phyloP scores from a whole-genome alignment of 2,113 vertebrate genomes.

The Planiliza haematocheilus region DNA sequence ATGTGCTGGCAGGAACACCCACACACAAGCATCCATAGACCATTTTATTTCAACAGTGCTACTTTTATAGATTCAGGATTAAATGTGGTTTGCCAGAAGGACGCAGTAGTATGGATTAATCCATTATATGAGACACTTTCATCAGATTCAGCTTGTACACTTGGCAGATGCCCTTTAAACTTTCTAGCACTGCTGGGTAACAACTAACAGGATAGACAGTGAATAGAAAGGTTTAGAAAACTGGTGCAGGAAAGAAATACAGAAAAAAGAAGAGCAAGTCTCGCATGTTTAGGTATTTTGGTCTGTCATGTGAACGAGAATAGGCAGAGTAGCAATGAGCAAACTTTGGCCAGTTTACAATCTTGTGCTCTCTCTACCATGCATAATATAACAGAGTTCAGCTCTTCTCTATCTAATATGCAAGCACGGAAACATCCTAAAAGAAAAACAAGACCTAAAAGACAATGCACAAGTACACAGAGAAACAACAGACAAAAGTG shows the following conservation, averaged over 20 bases:
- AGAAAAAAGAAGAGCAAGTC: neutral
- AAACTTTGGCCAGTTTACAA: too few species aligned
- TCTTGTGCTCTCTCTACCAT: too few species aligned
- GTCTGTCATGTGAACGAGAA: too few species aligned
- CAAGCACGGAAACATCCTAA: too few species aligned
- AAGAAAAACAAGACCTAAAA: too few species aligned
- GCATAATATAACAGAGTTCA: too few species aligned
- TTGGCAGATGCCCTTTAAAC: slow-evolving; percentile 26
- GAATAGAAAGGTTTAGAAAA: neutral
- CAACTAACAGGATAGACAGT: neutral
- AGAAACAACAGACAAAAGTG: neutral
- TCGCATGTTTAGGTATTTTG: too few species aligned
- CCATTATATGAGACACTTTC: slow-evolving; percentile 11
- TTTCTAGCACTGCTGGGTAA: neutral
- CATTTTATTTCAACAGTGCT: slow-evolving; percentile 16
- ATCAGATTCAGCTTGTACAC: slow-evolving; percentile 25
- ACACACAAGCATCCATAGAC: neutral
- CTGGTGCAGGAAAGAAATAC: neutral
- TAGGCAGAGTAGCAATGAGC: too few species aligned
- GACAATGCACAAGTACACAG: too few species aligned
- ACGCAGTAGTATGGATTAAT: slow-evolving; percentile 28
- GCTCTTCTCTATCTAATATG: too few species aligned
- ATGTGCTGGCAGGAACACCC: neutral
- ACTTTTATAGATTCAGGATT: slow-evolving; percentile 48
- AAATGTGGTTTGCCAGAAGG: slow-evolving; percentile 47